phyloP scores from a whole-genome alignment of 1,140 invertebrate genomes.

The Lepidurus packardi region DNA sequence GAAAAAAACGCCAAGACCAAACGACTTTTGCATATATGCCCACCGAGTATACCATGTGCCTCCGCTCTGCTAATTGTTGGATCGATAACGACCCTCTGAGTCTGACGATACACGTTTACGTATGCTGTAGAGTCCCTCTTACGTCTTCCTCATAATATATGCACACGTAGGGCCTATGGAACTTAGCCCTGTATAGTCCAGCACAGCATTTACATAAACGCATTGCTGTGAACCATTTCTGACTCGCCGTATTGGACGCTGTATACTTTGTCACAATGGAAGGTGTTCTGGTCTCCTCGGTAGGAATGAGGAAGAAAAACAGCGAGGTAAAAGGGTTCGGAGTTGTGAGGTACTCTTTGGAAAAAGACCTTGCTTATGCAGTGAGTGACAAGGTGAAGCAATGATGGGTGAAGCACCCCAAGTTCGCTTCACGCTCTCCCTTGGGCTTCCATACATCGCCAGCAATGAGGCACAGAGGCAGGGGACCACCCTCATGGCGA shows the following conservation, averaged over 20 bases:
- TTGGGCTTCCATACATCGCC: slow-evolving; percentile 7
- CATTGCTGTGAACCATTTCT: not conserved
- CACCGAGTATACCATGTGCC: too few species aligned
- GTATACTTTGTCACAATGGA: not conserved
- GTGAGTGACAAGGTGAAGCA: not conserved
- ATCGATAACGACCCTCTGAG: too few species aligned
- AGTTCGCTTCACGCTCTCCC: not conserved
- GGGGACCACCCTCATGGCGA: not conserved
- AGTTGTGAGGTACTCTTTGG: too few species aligned
- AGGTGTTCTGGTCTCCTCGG: not conserved
- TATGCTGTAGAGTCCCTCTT: not conserved
- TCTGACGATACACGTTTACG: too few species aligned
- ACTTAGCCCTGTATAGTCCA: not conserved
- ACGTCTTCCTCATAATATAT: not conserved
- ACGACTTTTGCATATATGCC: too few species aligned
- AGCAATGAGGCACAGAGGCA: not conserved
- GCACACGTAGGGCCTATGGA: not conserved
- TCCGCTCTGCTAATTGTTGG: too few species aligned
- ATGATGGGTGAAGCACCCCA: not conserved
- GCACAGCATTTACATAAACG: not conserved
- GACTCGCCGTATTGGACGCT: not conserved
- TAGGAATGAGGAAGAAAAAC: not conserved
- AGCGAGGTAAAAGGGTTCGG: not conserved
- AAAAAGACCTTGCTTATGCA: not conserved
- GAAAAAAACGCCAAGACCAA: too few species aligned